Base-by-base conservation (phyloP, 2,888 invertebrate species). In the Caenorhabditis sp. region DNA sequence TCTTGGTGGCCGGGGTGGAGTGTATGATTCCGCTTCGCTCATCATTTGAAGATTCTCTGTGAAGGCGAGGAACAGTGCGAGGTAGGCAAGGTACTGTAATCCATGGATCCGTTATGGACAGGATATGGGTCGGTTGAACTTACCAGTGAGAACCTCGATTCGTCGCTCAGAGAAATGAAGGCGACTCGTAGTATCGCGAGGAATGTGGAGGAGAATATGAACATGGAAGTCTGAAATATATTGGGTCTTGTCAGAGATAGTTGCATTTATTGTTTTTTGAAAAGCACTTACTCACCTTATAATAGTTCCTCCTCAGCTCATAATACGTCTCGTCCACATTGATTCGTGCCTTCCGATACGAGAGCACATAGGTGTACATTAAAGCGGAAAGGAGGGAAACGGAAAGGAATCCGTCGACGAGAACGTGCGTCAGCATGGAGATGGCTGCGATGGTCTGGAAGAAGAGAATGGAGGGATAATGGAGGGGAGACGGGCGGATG, bases 31-130 rank as follows among this genome's bases (percentile, higher is more conserved):
- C 13, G 82, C 65, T 51, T 78, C 76, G 47, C 65, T 69, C 55
- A 82, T 61, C 69, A 64, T 67, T 61, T 79, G 78, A 22, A 82
- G 61, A 37, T 82, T 79, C n/a, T 82, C 82, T 20, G 82, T 69
- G 53, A 82, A 82, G 13, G 82, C 82, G 24, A 82, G 68, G 47
- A 78, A 82, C 9, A 82, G 69, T 1, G 74, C 58, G 8, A 82
- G 40, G 28, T 82, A 82, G 32, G 72, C 71, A 67, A 72, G 67
- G 26, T 72, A 80, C 79, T 80, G 72, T 15, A 77, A 58, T n/a
- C 3, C 8, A 50, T 4, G 50, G n/a, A n/a, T n/a, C n/a, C n/a
- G n/a, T n/a, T n/a, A n/a, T n/a, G n/a, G n/a, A n/a, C n/a, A n/a
- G n/a, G n/a, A n/a, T n/a, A n/a, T n/a, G n/a, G n/a, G n/a, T n/a